Percentiles rank a stretch among this genome's conserved stretches.
These are phyloP conservation scores for Rhimphoctona megacephalus DNA, from an alignment of 2,888 invertebrate genomes.

Conservation along the genomic window DNA sequence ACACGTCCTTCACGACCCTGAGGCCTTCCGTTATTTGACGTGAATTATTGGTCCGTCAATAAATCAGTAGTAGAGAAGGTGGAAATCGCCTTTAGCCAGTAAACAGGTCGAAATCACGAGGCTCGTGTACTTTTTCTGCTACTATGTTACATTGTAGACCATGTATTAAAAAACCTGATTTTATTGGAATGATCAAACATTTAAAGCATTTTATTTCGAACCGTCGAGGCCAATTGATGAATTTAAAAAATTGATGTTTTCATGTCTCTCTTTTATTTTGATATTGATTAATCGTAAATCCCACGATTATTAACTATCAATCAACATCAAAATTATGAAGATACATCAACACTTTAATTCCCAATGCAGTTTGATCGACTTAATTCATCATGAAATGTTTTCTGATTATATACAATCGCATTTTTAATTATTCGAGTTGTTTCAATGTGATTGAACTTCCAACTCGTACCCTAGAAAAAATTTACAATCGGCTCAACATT, in stretches of 20 bases:
- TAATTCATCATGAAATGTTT: neutral
- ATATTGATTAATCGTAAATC: neutral
- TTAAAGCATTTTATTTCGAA: neutral
- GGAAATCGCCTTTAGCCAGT: conserved; percentile 38
- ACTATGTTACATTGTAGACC: too few species aligned
- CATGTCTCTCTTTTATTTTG: neutral
- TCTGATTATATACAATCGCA: neutral
- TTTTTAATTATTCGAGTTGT: neutral
- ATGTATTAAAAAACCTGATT: neutral
- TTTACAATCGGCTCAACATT: too few species aligned
- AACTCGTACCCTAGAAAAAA: too few species aligned
- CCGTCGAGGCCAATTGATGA: neutral
- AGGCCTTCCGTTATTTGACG: conserved; percentile 55
- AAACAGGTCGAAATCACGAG: conserved; percentile 31
- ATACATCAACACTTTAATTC: neutral
- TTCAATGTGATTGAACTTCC: conserved; percentile 33
- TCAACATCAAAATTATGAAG: neutral
- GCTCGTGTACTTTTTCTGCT: neutral
- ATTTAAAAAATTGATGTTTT: neutral
- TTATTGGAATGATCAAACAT: neutral
- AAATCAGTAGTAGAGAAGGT: conserved; percentile 17
- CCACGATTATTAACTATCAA: neutral
- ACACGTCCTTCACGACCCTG: conserved; percentile 4
- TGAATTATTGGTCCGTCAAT: conserved; percentile 50
- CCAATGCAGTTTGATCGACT: neutral